Percentiles rank a stretch among this genome's conserved stretches.
Conservation (phyloP, 2,797 vertebrate genomes). For the Trachops cirrhosus region DNA sequence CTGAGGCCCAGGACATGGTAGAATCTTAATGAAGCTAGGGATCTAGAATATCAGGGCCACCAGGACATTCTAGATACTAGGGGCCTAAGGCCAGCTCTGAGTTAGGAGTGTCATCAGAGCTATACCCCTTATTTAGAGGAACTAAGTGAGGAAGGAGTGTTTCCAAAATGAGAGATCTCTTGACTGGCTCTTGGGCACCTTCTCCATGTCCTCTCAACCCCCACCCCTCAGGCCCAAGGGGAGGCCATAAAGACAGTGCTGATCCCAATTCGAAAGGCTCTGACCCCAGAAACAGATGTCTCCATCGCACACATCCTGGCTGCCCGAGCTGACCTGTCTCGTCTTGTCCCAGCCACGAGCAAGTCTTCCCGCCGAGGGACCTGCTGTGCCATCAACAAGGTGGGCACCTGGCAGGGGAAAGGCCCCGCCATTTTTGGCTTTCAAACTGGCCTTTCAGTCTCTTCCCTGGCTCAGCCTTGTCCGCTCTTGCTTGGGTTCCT, state of each 20-base stretch:
- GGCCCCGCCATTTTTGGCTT: not conserved
- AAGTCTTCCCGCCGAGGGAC: constrained; percentile 79
- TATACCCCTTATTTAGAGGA: not conserved
- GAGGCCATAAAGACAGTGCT: constrained; percentile 80
- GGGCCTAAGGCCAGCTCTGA: not conserved
- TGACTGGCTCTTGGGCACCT: not conserved
- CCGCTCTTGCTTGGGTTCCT: not conserved
- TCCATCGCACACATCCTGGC: constrained; percentile 86
- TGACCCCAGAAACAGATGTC: constrained; percentile 76
- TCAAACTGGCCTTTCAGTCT: not conserved
- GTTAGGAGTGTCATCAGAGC: not conserved
- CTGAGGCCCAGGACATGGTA: not conserved
- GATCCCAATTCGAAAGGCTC: constrained; percentile 70
- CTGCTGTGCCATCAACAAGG: constrained; percentile 88
- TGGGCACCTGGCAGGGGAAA: constrained; percentile 46
- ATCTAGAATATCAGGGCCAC: not conserved
- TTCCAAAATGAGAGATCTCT: not conserved
- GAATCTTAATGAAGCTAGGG: not conserved
- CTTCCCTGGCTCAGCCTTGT: not conserved
- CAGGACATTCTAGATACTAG: not conserved
- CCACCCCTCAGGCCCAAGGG: constrained; percentile 80
- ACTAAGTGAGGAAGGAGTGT: not conserved
- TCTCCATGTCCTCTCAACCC: not conserved
- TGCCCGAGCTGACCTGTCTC: constrained; percentile 88
- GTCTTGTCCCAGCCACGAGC: constrained; percentile 83